These are phyloP conservation scores for Drosophila phalerata DNA, from an alignment of 2,888 invertebrate genomes.

Conservation along the genomic window DNA sequence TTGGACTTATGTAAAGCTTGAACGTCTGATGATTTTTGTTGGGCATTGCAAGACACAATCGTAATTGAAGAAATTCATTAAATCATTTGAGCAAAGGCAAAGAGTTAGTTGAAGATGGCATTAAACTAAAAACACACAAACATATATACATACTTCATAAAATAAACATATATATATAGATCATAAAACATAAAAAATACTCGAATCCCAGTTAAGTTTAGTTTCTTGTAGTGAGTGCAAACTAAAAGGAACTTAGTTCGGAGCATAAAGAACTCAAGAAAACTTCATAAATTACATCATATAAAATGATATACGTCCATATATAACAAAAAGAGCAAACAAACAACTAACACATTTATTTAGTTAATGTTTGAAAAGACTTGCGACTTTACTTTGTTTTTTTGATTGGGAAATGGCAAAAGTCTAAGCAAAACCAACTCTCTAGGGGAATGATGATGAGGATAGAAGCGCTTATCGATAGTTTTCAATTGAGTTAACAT, in stretches of 20 bases:
- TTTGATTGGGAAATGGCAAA: slow-evolving; percentile 1
- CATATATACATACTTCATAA: slow-evolving; percentile 48
- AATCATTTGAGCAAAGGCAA: slow-evolving; percentile 32
- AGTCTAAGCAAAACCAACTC: slow-evolving; percentile 33
- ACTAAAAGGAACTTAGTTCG: slow-evolving; percentile 73
- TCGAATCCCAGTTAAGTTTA: slow-evolving; percentile 71
- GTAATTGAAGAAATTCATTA: slow-evolving; percentile 61
- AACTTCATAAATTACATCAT: slow-evolving; percentile 50
- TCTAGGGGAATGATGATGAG: slow-evolving; percentile 22
- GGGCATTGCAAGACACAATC: slow-evolving; percentile 81
- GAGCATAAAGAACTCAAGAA: slow-evolving; percentile 22
- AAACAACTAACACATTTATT: slow-evolving; percentile 56
- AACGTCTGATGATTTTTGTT: slow-evolving; percentile 78
- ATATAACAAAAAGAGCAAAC: slow-evolving; percentile 56
- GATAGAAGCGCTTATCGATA: slow-evolving; percentile 20
- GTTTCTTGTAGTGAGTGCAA: slow-evolving; percentile 63
- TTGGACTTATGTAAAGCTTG: slow-evolving; percentile 77
- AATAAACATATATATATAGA: slow-evolving; percentile 8
- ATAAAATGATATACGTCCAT: slow-evolving; percentile 76
- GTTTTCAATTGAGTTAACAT: slow-evolving; percentile 31
- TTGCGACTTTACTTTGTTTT: slow-evolving; percentile 63
- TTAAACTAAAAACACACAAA: slow-evolving; percentile 38
- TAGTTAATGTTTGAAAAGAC: slow-evolving; percentile 66
- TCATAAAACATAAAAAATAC: slow-evolving; percentile 35
- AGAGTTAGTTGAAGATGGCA: slow-evolving; percentile 35